These are phyloP conservation scores for Myiothlypis coronata DNA, from an alignment of 2,797 vertebrate genomes.

Conservation along the genomic window DNA sequence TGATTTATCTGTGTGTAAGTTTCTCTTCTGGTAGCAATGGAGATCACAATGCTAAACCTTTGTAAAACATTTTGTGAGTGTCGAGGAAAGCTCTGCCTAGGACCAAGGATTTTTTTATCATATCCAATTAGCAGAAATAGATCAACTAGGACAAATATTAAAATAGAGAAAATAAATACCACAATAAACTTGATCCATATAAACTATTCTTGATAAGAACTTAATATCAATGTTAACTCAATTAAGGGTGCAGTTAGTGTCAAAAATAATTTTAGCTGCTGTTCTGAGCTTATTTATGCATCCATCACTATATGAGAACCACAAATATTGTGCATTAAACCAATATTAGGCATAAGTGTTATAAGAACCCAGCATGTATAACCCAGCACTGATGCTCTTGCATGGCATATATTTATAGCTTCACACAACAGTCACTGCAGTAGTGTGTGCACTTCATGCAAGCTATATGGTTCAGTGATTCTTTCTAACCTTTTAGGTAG, in stretches of 20 bases:
- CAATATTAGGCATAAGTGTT: not conserved
- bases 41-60: not conserved
- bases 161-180: not conserved
- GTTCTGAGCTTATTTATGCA: not conserved
- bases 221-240: not conserved
- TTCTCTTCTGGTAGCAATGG: not conserved
- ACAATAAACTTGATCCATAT: not conserved
- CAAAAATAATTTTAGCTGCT: not conserved
- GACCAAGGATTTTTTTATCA: not conserved
- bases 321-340: not conserved
- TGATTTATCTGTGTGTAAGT: not conserved
- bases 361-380: not conserved
- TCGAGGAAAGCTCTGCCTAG: not conserved
- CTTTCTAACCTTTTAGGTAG: not conserved
- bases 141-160: not conserved
- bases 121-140: not conserved
- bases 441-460: not conserved
- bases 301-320: not conserved
- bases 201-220: not conserved
- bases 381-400: not conserved
- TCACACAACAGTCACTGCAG: not conserved
- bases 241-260: not conserved
- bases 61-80: not conserved
- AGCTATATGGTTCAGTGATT: not conserved
- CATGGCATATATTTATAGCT: not conserved